Evolutionary conservation across 2,888 invertebrate genomes (phyloP).

Genomic region (Pristionchus exspectatus): DNA sequence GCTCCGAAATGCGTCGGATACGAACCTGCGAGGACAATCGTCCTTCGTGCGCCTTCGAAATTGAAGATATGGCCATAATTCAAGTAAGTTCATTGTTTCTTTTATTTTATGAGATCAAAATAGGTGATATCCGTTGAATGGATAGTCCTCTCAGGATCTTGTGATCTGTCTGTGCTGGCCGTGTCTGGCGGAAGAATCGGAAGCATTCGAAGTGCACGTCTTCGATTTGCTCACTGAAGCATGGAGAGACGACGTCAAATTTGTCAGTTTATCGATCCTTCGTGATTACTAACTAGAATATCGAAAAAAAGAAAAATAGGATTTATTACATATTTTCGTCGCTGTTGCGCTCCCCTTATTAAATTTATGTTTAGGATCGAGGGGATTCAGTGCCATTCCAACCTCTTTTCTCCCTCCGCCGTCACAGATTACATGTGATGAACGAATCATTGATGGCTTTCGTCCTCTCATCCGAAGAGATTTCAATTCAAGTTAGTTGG

Average conservation of each 20-base stretch:
- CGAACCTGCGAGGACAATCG: slow-evolving; percentile 28
- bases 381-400: slow-evolving; percentile 28
- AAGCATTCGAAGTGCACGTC: slow-evolving; percentile 40
- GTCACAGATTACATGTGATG: slow-evolving; percentile 33
- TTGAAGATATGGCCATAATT: slow-evolving; percentile 47
- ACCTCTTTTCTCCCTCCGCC: slow-evolving; percentile 33
- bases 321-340: no score
- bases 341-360: no score
- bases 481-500: slow-evolving; percentile 35
- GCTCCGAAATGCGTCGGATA: slow-evolving; percentile 6
- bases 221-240: slow-evolving; percentile 48
- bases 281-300: neutral
- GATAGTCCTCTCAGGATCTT: neutral
- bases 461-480: slow-evolving; percentile 38
- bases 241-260: slow-evolving; percentile 45
- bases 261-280: neutral
- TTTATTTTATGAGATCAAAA: neutral
- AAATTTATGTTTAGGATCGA: neutral
- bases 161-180: slow-evolving; percentile 45
- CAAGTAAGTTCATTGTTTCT: slow-evolving; percentile 12
- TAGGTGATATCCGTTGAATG: neutral
- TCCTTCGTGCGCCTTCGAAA: slow-evolving; percentile 40
- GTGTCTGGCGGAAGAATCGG: slow-evolving; percentile 46
- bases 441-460: neutral
- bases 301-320: no score